Base-by-base conservation (phyloP, 2,797 vertebrate species). In the Parambassis ranga region DNA sequence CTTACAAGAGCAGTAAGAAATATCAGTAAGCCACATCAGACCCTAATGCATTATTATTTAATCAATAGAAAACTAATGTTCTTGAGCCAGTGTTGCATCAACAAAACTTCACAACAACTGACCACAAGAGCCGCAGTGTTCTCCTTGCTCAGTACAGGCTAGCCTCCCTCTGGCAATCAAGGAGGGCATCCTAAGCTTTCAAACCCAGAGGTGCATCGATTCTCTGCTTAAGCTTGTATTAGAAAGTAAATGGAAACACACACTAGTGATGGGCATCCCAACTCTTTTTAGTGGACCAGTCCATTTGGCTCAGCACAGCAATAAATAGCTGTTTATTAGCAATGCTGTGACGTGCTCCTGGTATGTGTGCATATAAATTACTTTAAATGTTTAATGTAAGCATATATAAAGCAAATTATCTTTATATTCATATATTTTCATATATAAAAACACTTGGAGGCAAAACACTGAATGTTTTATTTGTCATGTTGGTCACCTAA, bases 151-250 rank as follows among this genome's bases (percentile, higher is more conserved):
- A 38, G 51, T 71, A 73, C 53, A 68, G 58, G 46, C 59, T 16
- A 60, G 35, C 44, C 62, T 58, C 47, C 39, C 51, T 65, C 32
- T 46, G 63, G 49, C 41, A 73, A 66, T 53, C 62, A 37, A 47
- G 51, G 42, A 30, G 28, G 44, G 23, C 48, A 70, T 24, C 55
- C 37, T 50, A 39, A 43, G 77, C 37, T 71, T 59, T 65, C 43
- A 4, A 22, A 43, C 32, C 55, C 49, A 31, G 46, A 24, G 24
- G n/a, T 37, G 20, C 47, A 68, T 48, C 59, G 31, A 75, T 65
- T 58, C 42, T 64, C 50, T 71, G 27, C 61, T 58, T 33, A 38
- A 62, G 32, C 20, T 44, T 42, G 18, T 47, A 42, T 44, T 35
- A 56, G 47, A 57, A 20, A 74, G 28, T 65, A 73, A 51, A 66